phyloP scores from a whole-genome alignment of 2,797 vertebrate species.

The Parauchenoglanis ngamensis region DNA sequence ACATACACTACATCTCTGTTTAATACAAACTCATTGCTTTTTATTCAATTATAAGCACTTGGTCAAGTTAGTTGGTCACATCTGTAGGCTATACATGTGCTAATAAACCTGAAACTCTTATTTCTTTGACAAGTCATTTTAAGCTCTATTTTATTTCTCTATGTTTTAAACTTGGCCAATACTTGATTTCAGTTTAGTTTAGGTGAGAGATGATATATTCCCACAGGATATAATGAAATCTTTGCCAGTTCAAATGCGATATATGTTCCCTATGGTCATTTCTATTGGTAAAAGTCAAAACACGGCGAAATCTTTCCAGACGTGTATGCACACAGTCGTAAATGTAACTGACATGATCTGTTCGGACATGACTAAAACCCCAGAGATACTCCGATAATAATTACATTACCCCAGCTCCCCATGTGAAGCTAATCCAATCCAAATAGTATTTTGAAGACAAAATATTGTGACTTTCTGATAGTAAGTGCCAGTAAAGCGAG shows the following conservation, averaged over 20 bases:
- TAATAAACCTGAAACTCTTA: not conserved
- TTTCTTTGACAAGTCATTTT: not conserved
- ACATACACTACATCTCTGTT: not conserved
- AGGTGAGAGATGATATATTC: not conserved
- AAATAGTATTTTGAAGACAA: slow-evolving; percentile 53
- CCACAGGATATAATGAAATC: not conserved
- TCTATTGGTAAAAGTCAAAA: not conserved
- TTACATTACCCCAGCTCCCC: slow-evolving; percentile 2
- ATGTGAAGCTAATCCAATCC: slow-evolving; percentile 8
- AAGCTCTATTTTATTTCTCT: not conserved
- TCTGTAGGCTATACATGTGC: not conserved
- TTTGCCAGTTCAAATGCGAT: not conserved
- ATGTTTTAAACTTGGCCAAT: not conserved
- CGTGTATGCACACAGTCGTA: not conserved
- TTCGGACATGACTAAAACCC: slow-evolving; percentile 14
- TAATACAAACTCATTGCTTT: not conserved
- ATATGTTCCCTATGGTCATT: not conserved
- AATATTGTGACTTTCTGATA: slow-evolving; percentile 71
- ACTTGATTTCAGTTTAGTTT: not conserved
- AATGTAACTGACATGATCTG: not conserved
- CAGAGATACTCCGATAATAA: not conserved
- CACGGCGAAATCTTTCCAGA: not conserved
- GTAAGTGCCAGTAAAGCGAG: slow-evolving; percentile 60
- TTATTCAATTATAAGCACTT: not conserved
- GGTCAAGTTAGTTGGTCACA: no score